Evolutionary conservation across 1,140 invertebrate species (phyloP).

Genomic region (Asobara japonica): DNA sequence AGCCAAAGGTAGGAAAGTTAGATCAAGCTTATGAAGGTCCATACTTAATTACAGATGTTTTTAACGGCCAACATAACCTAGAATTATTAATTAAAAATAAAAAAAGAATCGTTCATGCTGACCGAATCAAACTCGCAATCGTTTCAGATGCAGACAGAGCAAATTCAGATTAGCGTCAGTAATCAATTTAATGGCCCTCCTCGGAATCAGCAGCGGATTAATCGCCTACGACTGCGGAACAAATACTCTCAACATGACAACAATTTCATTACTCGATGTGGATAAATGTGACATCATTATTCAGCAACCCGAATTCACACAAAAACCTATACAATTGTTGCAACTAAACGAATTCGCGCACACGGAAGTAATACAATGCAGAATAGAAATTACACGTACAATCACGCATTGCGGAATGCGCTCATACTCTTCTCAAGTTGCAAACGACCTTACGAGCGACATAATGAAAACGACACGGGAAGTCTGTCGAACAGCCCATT

Average conservation of each 20-base stretch:
- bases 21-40: neutral
- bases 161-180: neutral
- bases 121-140: neutral
- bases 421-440: neutral
- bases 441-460: neutral
- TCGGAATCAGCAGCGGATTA: neutral
- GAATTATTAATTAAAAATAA: neutral
- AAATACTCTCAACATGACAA: neutral
- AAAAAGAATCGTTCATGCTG: neutral
- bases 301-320: neutral
- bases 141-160: neutral
- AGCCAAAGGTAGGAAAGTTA: conserved; percentile 11
- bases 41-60: neutral
- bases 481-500: neutral
- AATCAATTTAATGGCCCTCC: neutral
- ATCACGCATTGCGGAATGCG: neutral
- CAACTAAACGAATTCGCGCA: neutral
- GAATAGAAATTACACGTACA: neutral
- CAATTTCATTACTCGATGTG: neutral
- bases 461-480: neutral
- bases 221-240: conserved; percentile 15
- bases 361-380: neutral
- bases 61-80: neutral
- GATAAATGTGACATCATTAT: neutral
- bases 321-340: neutral